Conservation (phyloP, 2,888 invertebrate species). For the Pomacea canaliculata region DNA sequence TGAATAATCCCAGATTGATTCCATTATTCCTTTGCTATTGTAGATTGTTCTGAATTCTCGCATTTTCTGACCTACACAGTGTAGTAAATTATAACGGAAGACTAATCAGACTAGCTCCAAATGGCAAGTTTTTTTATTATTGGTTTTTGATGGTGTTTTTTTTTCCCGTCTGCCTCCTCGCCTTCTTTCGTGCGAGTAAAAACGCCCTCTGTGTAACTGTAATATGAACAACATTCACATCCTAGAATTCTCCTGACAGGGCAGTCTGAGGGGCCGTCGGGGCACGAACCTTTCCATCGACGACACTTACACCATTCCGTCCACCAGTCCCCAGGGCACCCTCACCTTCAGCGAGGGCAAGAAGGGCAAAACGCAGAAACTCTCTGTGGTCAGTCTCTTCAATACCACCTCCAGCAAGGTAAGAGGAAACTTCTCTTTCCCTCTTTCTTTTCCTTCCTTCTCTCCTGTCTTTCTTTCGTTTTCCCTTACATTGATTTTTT, state of each 20-base stretch:
- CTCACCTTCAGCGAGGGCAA: constrained; percentile 48
- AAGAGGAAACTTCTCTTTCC: constrained; percentile 25
- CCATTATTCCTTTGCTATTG: no score
- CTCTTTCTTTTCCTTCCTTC: background rate
- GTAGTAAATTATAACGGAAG: no score
- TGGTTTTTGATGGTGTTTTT: no score
- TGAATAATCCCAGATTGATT: no score
- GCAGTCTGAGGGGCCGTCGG: constrained; percentile 53
- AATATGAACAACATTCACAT: no score
- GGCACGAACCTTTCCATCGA: constrained; percentile 59
- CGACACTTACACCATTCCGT: constrained; percentile 47
- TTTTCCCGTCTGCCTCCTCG: no score
- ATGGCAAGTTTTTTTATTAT: no score
- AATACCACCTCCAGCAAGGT: constrained; percentile 54
- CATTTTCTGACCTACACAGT: no score
- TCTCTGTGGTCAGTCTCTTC: constrained; percentile 52
- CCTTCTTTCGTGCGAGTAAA: no score
- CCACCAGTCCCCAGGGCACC: constrained; percentile 56
- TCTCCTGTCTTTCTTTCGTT: background rate
- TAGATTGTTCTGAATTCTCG: no score
- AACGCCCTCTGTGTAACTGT: no score
- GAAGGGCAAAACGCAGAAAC: constrained; percentile 53
- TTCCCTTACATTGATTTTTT: background rate
- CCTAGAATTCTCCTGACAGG: constrained; percentile 36
- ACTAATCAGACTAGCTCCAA: no score